Evolutionary conservation across 2,888 invertebrate genomes (phyloP).

Genomic region (Neria commutata): DNA sequence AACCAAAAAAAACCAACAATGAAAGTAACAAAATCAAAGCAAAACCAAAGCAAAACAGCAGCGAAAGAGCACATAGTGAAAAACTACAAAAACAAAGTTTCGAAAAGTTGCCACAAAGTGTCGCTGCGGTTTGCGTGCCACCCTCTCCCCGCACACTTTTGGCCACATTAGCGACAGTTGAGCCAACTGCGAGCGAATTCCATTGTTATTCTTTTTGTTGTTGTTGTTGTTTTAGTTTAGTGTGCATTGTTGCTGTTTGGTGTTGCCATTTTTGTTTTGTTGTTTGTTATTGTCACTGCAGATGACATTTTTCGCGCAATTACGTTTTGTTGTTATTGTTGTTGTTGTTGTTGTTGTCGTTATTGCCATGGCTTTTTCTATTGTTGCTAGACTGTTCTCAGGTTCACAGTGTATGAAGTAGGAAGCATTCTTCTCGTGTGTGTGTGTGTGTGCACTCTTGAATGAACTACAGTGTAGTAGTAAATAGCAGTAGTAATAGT

Average conservation of each 20-base stretch:
- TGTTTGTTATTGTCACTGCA: slow-evolving; percentile 7
- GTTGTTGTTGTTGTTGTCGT: slow-evolving; percentile 17
- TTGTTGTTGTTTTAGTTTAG: slow-evolving; percentile 10
- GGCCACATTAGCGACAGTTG: too few species aligned
- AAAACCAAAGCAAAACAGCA: slow-evolving; percentile 1
- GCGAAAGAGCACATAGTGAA: slow-evolving; percentile 17
- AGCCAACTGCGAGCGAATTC: slow-evolving; percentile 15
- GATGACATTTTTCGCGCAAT: slow-evolving; percentile 9
- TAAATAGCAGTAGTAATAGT: too few species aligned
- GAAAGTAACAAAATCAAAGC: slow-evolving; percentile 7
- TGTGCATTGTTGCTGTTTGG: slow-evolving; percentile 15
- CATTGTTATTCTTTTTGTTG: slow-evolving; percentile 13
- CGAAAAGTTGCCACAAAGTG: too few species aligned
- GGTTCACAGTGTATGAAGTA: too few species aligned
- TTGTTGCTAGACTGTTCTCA: too few species aligned
- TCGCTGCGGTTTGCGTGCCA: too few species aligned
- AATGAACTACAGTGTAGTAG: too few species aligned
- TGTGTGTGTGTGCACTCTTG: too few species aligned
- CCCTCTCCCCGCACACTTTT: too few species aligned
- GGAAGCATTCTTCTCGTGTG: too few species aligned
- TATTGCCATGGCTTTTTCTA: slow-evolving; percentile 7
- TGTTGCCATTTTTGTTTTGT: slow-evolving; percentile 11
- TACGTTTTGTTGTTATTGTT: slow-evolving; percentile 20
- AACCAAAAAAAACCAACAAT: not conserved
- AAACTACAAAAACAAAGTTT: slow-evolving; percentile 10